A percentile compares a stretch with the other conserved stretches of the same genome.
Conservation (phyloP, 2,888 invertebrate species). For the Scaptomyza polygonia region DNA sequence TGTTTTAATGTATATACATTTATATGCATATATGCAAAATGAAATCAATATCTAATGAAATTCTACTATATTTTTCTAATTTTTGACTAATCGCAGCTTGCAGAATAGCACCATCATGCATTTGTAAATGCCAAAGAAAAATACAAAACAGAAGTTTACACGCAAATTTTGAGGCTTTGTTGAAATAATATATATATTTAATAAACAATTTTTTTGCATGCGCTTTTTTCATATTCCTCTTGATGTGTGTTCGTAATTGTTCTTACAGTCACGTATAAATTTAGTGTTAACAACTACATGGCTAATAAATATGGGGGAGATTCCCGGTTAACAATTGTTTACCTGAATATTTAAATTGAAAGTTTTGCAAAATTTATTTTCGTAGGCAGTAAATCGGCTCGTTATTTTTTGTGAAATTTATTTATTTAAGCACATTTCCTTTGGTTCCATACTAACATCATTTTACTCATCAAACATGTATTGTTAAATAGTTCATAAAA, state of each 20-base stretch:
- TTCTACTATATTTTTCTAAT: constrained; percentile 46
- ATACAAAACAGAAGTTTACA: constrained; percentile 11
- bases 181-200: constrained; percentile 19
- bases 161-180: constrained; percentile 21
- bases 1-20: constrained; percentile 3
- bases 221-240: constrained; percentile 28
- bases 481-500: background rate
- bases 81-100: constrained; percentile 81
- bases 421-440: constrained; percentile 14
- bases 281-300: constrained; percentile 24
- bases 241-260: constrained; percentile 45
- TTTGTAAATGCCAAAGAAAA: constrained; percentile 78
- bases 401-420: background rate
- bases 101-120: constrained; percentile 85
- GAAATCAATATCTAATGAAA: constrained; percentile 51
- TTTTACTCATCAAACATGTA: constrained; percentile 18
- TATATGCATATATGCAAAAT: constrained; percentile 11
- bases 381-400: background rate
- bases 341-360: background rate
- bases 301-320: background rate
- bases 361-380: background rate
- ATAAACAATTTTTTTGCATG: constrained; percentile 52
- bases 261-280: constrained; percentile 34
- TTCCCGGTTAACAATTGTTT: background rate
- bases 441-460: constrained; percentile 30